phyloP scores from a whole-genome alignment of 1,140 invertebrate species.

The Sminthurides bifidus region DNA sequence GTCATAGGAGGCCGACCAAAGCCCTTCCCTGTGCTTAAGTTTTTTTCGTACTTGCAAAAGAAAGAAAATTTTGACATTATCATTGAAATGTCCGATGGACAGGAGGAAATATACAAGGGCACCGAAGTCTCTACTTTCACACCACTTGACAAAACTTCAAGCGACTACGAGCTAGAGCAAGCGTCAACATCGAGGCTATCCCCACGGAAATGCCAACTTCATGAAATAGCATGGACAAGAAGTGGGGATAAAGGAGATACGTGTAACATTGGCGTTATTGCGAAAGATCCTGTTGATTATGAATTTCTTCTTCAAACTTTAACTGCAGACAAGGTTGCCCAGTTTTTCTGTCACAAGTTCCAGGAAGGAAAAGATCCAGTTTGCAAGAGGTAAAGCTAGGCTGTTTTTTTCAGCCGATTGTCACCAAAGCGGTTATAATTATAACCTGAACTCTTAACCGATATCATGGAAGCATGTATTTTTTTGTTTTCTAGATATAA shows the following conservation, averaged over 20 bases:
- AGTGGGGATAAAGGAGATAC: constrained; percentile 46
- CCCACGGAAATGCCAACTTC: constrained; percentile 32
- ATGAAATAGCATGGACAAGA: constrained; percentile 41
- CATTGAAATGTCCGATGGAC: constrained; percentile 21
- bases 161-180: not conserved
- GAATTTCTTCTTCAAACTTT: constrained; percentile 38
- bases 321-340: constrained; percentile 37
- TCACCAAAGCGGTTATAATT: not conserved
- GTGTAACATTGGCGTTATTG: constrained; percentile 44
- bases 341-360: constrained; percentile 41
- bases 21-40: constrained; percentile 39
- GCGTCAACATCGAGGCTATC: not conserved
- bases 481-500: constrained; percentile 27
- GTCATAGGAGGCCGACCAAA: constrained; percentile 42
- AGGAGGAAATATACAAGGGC: constrained; percentile 12
- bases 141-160: constrained; percentile 32
- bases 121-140: not conserved
- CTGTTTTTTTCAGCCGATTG: not conserved
- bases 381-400: constrained; percentile 10
- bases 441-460: not conserved
- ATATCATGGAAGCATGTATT: not conserved
- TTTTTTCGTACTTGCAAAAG: constrained; percentile 42
- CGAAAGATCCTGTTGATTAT: constrained; percentile 38
- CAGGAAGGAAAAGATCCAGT: not conserved
- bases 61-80: constrained; percentile 38